These are phyloP conservation scores for Hydriomena furcata DNA, from an alignment of 2,888 invertebrate species.

Conservation along the genomic window DNA sequence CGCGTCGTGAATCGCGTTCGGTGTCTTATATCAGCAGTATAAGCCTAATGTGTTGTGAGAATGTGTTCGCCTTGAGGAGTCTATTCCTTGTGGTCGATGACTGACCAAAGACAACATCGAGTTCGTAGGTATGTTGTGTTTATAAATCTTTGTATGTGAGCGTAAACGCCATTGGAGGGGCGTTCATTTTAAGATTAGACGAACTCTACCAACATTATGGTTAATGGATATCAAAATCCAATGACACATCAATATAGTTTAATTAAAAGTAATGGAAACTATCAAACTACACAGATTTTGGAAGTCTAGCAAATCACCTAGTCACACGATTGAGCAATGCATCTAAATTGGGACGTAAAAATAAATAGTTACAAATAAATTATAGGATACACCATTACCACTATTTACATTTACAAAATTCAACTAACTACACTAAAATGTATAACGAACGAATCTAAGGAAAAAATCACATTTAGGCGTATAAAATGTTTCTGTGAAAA, in stretches of 20 bases:
- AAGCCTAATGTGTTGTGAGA: too few species aligned
- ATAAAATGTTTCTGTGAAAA: constrained; percentile 74
- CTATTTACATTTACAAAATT: constrained; percentile 47
- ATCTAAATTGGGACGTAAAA: constrained; percentile 51
- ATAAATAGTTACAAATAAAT: constrained; percentile 41
- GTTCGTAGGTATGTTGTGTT: too few species aligned
- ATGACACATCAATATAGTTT: not conserved
- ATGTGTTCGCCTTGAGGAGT: too few species aligned
- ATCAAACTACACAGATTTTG: constrained; percentile 25
- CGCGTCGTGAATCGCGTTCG: too few species aligned
- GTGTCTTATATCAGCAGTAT: too few species aligned
- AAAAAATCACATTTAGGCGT: constrained; percentile 72
- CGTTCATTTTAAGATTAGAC: too few species aligned
- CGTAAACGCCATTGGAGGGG: too few species aligned
- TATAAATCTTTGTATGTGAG: too few species aligned
- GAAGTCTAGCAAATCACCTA: constrained; percentile 51
- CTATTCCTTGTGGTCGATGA: too few species aligned
- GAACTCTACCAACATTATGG: too few species aligned
- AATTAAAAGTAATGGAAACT: not conserved
- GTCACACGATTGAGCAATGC: constrained; percentile 66
- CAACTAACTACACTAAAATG: constrained; percentile 60
- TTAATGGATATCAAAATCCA: not conserved
- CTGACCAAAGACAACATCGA: too few species aligned
- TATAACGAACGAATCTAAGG: constrained; percentile 66
- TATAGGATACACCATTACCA: constrained; percentile 40